Conservation (phyloP, 2,113 vertebrate species). For the Sakesphorus luctuosus region DNA sequence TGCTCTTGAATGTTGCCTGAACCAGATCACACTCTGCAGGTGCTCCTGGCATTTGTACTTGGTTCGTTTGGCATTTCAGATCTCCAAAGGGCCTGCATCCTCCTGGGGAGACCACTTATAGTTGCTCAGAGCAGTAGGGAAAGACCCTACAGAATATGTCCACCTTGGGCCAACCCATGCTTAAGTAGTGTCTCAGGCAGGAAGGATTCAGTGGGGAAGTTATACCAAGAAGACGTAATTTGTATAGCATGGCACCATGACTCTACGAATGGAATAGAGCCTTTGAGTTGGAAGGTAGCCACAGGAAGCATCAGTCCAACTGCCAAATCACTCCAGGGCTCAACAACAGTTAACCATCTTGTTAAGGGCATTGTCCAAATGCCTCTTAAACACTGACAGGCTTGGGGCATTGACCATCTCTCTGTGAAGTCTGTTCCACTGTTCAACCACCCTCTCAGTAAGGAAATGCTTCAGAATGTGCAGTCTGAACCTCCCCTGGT, state of each 20-base stretch:
- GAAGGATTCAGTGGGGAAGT: neutral
- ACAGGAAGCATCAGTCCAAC: rapidly evolving
- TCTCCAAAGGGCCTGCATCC: neutral
- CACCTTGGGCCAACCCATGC: neutral
- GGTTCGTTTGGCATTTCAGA: neutral
- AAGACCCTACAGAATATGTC: neutral
- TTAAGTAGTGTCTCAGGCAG: neutral
- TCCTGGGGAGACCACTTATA: neutral
- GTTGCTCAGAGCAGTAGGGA: neutral
- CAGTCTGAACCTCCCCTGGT: neutral
- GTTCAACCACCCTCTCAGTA: neutral
- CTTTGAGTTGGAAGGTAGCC: neutral
- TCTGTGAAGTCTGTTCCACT: neutral
- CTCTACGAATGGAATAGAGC: neutral
- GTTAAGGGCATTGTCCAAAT: neutral
- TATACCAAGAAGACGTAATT: rapidly evolving
- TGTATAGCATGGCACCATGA: neutral
- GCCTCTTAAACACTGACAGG: neutral
- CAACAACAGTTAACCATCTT: neutral
- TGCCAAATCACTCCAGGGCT: rapidly evolving
- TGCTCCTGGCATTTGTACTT: neutral
- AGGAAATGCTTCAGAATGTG: neutral
- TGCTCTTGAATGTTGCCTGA: neutral
- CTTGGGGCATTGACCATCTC: neutral
- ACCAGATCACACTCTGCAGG: neutral